Conservation (phyloP, 1,140 invertebrate species). For the Penaeus indicus region DNA sequence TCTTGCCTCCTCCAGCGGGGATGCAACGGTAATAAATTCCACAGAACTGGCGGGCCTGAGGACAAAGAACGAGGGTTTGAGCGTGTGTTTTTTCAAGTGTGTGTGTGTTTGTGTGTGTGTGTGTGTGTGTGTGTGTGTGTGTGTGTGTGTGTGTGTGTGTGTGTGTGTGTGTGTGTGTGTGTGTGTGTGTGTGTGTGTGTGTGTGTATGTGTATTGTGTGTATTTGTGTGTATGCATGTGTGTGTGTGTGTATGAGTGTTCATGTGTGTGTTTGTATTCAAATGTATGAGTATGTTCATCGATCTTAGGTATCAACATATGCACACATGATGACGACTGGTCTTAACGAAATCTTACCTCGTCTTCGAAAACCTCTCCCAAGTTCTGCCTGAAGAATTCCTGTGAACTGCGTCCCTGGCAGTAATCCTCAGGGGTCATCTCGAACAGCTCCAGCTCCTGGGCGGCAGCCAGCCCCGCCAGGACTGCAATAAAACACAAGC, state of each 20-base stretch:
- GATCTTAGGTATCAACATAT: too few species aligned
- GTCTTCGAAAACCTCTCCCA: not conserved
- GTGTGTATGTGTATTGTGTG: too few species aligned
- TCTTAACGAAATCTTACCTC: not conserved
- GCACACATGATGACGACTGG: not conserved
- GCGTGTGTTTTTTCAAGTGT: not conserved
- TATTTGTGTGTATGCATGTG: too few species aligned
- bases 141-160: not conserved
- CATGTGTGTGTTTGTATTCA: too few species aligned
- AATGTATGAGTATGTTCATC: too few species aligned
- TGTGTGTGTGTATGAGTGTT: too few species aligned
- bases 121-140: not conserved
- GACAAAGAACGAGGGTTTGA: not conserved
- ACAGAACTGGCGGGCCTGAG: conserved; percentile 46
- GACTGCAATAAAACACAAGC: conserved; percentile 26
- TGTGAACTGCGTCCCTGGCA: not conserved
- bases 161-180: too few species aligned
- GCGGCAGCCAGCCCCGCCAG: conserved; percentile 35
- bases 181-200: too few species aligned
- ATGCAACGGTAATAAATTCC: conserved; percentile 77
- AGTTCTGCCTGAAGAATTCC: conserved; percentile 52
- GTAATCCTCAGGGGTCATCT: conserved; percentile 48
- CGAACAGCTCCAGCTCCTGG: not conserved
- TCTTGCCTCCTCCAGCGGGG: conserved; percentile 87
- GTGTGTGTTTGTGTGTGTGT: not conserved